Evolutionary conservation across 2,113 vertebrate species (phyloP).

Genomic region (Azemiops feae): DNA sequence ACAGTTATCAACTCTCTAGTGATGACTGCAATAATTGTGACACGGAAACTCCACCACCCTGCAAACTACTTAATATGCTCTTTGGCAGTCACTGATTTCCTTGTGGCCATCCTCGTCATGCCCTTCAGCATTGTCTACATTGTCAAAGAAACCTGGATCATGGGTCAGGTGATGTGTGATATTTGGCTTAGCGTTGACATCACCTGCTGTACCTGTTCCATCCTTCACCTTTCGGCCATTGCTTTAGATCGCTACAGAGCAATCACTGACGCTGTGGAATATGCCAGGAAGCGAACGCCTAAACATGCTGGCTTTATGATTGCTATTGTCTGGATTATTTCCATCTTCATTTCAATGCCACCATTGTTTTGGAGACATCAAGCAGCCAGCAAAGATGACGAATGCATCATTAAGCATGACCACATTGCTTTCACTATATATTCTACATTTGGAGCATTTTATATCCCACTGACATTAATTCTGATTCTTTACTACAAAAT

Average conservation of each 20-base stretch:
- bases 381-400: constrained; percentile 76
- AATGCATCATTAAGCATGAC: constrained; percentile 92
- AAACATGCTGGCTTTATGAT: constrained; percentile 89
- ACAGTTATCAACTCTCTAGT: constrained; percentile 95
- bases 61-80: constrained; percentile 98
- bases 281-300: constrained; percentile 89
- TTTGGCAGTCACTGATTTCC: constrained; percentile 92
- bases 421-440: constrained; percentile 92
- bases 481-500: constrained; percentile 99
- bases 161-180: constrained; percentile 91
- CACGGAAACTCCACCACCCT: constrained; percentile 93
- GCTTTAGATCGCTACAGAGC: constrained; percentile 93
- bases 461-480: constrained; percentile 91
- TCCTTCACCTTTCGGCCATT: constrained; percentile 92
- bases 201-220: constrained; percentile 95
- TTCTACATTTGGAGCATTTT: constrained; percentile 95
- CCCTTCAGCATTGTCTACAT: constrained; percentile 97
- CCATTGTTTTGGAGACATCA: constrained; percentile 91
- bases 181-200: constrained; percentile 94
- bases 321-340: constrained; percentile 89
- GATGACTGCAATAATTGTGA: constrained; percentile 94
- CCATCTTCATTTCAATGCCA: constrained; percentile 91
- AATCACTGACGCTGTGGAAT: constrained; percentile 94
- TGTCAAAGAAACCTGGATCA: constrained; percentile 89
- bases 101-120: constrained; percentile 96